phyloP scores from a whole-genome alignment of 2,888 invertebrate species.

The Amphipyra berbera region DNA sequence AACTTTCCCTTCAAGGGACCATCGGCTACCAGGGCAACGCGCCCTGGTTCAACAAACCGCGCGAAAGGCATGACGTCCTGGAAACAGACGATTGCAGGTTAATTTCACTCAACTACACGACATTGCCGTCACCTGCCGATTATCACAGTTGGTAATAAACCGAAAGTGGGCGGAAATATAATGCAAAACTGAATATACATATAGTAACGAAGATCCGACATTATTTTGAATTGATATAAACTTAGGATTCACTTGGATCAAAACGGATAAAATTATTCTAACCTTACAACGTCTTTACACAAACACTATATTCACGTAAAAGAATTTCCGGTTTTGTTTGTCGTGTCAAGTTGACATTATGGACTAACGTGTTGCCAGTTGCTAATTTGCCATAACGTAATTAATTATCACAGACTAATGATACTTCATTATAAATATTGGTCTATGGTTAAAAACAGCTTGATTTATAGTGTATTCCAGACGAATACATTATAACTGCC shows the following conservation, averaged over 20 bases:
- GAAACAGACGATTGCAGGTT: conserved; percentile 67
- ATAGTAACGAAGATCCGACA: conserved; percentile 5
- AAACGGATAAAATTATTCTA: conserved; percentile 78
- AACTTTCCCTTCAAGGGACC: conserved; percentile 97
- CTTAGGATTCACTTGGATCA: conserved; percentile 64
- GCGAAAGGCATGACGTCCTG: conserved; percentile 93
- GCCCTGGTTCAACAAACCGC: conserved; percentile 98
- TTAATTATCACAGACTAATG: too few species aligned
- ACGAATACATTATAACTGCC: too few species aligned
- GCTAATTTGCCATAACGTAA: too few species aligned
- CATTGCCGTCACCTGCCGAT: conserved; percentile 49
- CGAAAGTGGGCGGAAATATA: conserved; percentile 36
- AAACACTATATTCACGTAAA: conserved; percentile 78
- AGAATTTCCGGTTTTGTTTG: conserved; percentile 68
- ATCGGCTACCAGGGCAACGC: conserved; percentile 98
- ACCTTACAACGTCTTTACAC: conserved; percentile 85
- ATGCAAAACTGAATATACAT: conserved; percentile 36
- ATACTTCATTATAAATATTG: not conserved
- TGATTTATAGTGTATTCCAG: too few species aligned
- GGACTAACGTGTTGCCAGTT: conserved; percentile 31
- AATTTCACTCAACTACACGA: conserved; percentile 55
- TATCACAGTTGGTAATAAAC: conserved; percentile 28
- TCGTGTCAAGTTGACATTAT: conserved; percentile 56
- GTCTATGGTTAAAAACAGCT: not conserved
- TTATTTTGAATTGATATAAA: conserved; percentile 24